A percentile compares a stretch with the other conserved stretches of the same genome.
Conservation (phyloP, 2,888 invertebrate genomes). For the Apamea anceps region DNA sequence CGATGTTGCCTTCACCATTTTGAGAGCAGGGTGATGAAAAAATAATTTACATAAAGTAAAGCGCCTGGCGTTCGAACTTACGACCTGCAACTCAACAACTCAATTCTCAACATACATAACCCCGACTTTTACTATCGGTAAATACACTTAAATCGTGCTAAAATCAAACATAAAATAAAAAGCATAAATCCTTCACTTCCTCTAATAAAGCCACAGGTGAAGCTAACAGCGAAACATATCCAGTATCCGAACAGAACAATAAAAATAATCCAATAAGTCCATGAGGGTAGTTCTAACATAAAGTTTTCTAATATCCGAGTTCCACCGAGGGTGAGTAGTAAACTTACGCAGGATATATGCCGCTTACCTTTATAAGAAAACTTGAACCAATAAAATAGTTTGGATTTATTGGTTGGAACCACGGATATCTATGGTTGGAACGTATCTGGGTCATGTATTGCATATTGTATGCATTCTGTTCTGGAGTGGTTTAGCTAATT, state of each 20-base stretch:
- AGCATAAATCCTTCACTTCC: neutral
- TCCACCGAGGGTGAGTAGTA: slow-evolving; percentile 4
- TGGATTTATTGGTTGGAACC: slow-evolving; percentile 1
- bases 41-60: too few species aligned
- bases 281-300: slow-evolving; percentile 33
- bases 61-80: too few species aligned
- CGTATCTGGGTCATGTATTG: neutral
- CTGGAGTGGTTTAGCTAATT: neutral
- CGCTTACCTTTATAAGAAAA: slow-evolving; percentile 40
- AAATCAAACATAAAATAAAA: neutral
- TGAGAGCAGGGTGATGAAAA: too few species aligned
- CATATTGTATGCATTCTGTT: neutral
- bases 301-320: slow-evolving; percentile 59
- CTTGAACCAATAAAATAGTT: slow-evolving; percentile 38
- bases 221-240: neutral
- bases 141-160: neutral
- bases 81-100: too few species aligned
- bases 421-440: neutral
- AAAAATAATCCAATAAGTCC: slow-evolving; percentile 57
- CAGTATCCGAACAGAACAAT: slow-evolving; percentile 40
- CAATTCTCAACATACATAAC: too few species aligned
- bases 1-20: too few species aligned
- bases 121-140: neutral
- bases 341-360: slow-evolving; percentile 20
- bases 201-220: slow-evolving; percentile 34